These are phyloP conservation scores for Gallinago media DNA, from an alignment of 2,113 vertebrate genomes.

Conservation along the genomic window DNA sequence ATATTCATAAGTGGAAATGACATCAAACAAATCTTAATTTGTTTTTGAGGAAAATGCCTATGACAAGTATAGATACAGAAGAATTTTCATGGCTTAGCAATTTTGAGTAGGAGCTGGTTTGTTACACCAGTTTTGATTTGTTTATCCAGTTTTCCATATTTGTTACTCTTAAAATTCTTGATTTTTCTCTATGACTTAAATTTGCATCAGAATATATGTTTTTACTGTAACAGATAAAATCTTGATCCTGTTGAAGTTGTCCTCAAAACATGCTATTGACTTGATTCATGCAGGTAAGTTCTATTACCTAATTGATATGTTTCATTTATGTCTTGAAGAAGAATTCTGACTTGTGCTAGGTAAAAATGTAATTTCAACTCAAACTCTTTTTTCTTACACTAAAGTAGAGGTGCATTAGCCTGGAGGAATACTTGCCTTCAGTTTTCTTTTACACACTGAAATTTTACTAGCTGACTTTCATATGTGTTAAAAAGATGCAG, in stretches of 20 bases:
- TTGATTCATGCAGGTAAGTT: not conserved
- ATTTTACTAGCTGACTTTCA: not conserved
- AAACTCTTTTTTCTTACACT: not conserved
- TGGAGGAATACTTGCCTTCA: not conserved
- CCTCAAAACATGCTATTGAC: not conserved
- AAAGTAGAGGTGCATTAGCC: not conserved
- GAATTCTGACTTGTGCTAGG: not conserved
- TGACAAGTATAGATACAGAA: not conserved
- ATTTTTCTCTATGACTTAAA: not conserved
- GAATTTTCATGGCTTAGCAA: not conserved
- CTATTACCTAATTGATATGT: not conserved
- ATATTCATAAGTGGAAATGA: not conserved
- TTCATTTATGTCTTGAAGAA: not conserved
- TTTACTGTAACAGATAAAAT: not conserved
- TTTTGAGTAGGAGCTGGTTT: not conserved
- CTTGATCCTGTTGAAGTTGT: not conserved
- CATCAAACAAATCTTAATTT: not conserved
- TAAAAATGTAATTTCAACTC: not conserved
- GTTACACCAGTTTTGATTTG: fast-evolving
- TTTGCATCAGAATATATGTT: not conserved
- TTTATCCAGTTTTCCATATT: not conserved
- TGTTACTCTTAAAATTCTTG: not conserved
- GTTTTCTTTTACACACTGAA: not conserved
- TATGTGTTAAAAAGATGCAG: not conserved
- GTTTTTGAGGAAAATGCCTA: not conserved